phyloP scores from a whole-genome alignment of 2,888 invertebrate genomes.

The Pseudanteris insignis region DNA sequence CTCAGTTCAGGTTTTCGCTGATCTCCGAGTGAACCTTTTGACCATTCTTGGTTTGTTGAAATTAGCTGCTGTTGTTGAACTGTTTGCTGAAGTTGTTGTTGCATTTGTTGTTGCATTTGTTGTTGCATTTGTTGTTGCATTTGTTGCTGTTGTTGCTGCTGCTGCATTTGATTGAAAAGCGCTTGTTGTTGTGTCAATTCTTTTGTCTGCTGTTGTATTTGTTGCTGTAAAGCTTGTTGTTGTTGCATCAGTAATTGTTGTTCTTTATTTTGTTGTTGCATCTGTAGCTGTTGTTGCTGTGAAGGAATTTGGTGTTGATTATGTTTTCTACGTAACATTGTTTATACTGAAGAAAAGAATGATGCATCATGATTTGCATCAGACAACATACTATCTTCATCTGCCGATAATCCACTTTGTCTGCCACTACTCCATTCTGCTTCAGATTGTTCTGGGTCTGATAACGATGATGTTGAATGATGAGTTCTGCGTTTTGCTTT shows the following conservation, averaged over 20 bases:
- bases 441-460: conserved; percentile 81
- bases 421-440: conserved; percentile 78
- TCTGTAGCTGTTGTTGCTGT: conserved; percentile 48
- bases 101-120: conserved; percentile 36
- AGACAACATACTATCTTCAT: conserved; percentile 76
- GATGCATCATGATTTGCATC: conserved; percentile 74
- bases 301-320: conserved; percentile 42
- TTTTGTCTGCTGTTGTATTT: conserved; percentile 53
- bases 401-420: conserved; percentile 76
- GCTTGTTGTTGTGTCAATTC: conserved; percentile 51
- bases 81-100: conserved; percentile 56
- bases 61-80: conserved; percentile 43
- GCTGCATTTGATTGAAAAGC: conserved; percentile 56
- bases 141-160: conserved; percentile 48
- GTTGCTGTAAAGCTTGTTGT: conserved; percentile 58
- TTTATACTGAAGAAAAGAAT: conserved; percentile 73
- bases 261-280: conserved; percentile 54
- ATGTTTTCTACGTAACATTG: conserved; percentile 61
- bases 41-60: conserved; percentile 64
- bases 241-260: conserved; percentile 49
- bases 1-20: conserved; percentile 70
- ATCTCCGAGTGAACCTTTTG: conserved; percentile 67
- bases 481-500: conserved; percentile 80
- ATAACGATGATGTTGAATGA: conserved; percentile 71
- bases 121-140: conserved; percentile 45